Conservation (phyloP, 1,140 invertebrate species). For the Drosophila trapezifrons region DNA sequence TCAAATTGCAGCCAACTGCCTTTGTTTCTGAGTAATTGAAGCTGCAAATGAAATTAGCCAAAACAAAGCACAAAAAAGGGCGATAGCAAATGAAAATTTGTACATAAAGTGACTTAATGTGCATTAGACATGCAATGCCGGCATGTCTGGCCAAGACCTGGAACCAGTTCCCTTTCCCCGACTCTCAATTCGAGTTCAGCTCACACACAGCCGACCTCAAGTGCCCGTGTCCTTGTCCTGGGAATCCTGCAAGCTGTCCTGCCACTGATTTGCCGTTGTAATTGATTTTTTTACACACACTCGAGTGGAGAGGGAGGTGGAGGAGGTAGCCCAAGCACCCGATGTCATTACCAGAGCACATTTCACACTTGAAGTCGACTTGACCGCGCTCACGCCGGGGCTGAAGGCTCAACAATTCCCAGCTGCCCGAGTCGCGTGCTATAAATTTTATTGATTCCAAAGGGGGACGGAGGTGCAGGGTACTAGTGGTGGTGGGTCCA, state of each 20-base stretch:
- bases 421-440: constrained; percentile 72
- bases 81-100: constrained; percentile 25
- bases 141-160: constrained; percentile 2
- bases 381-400: constrained; percentile 44
- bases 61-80: constrained; percentile 41
- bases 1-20: background rate
- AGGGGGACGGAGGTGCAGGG: background rate
- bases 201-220: constrained; percentile 25
- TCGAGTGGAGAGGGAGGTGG: no score
- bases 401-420: constrained; percentile 71
- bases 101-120: constrained; percentile 48
- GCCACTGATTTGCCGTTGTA: constrained; percentile 66
- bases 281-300: constrained; percentile 55
- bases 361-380: constrained; percentile 76
- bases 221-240: constrained; percentile 57
- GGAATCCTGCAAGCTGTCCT: constrained; percentile 71
- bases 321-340: constrained; percentile 13
- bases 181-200: constrained; percentile 2
- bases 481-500: constrained; percentile 49
- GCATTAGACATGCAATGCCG: constrained; percentile 57
- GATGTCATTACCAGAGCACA: constrained; percentile 73
- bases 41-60: constrained; percentile 58
- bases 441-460: constrained; percentile 76
- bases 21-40: constrained; percentile 43
- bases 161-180: constrained; percentile 9